A percentile compares a stretch with the other conserved stretches of the same genome.
Evolutionary conservation across 2,888 invertebrate species (phyloP).

Genomic region (Aelia acuminata): DNA sequence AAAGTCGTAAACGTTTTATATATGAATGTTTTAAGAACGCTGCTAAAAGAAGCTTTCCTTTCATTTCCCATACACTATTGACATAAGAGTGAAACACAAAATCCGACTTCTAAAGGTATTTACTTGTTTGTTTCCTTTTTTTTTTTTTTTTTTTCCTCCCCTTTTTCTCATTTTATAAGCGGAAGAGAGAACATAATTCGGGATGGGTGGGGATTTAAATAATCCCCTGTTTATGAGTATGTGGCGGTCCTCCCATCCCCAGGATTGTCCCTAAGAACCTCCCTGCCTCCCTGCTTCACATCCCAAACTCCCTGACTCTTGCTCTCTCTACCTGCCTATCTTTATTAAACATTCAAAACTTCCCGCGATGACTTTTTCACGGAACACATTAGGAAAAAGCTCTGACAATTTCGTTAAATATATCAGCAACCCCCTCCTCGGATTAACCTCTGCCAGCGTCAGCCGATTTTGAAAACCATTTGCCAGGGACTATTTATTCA

Average conservation of each 20-base stretch:
- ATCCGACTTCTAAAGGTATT: constrained; percentile 27
- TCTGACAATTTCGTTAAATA: not conserved
- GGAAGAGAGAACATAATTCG: constrained; percentile 32
- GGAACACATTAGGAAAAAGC: not conserved
- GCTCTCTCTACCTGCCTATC: constrained; percentile 1
- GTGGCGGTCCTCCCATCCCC: not conserved
- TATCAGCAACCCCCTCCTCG: not conserved
- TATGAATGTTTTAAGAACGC: not conserved
- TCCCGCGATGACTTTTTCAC: not conserved
- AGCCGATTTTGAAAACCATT: not conserved
- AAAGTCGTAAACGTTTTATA: not conserved
- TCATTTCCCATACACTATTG: not conserved
- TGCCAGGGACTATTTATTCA: not conserved
- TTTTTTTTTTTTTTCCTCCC: too few relatives aligned
- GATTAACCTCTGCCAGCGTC: not conserved
- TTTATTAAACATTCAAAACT: constrained; percentile 28
- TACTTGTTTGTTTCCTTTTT: not conserved
- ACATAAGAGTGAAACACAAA: not conserved
- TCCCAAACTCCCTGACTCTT: not conserved
- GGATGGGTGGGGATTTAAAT: constrained; percentile 25
- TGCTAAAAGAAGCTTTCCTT: not conserved
- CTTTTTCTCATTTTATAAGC: constrained; percentile 22
- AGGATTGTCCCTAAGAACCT: constrained; percentile 1
- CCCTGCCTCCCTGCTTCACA: not conserved
- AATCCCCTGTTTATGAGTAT: constrained; percentile 35